Conservation (phyloP, 2,113 vertebrate genomes). For the Chaenogobius annularis region DNA sequence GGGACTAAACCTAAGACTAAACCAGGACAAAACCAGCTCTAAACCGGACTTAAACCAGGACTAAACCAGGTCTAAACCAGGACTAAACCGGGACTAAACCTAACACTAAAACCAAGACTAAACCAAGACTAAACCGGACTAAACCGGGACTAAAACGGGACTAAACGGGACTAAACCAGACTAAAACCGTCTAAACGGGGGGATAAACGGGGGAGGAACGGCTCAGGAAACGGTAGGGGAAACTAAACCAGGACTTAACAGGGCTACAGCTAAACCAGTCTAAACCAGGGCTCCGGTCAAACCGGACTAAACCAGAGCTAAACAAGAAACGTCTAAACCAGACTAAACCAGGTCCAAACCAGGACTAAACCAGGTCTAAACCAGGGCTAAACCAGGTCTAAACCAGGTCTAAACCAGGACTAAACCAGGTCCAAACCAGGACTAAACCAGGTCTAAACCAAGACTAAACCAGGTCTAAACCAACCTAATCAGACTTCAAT, state of each 20-base stretch:
- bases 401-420: not conserved
- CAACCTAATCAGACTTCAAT: not conserved
- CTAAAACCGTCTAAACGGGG: too few relatives aligned
- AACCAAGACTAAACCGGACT: too few relatives aligned
- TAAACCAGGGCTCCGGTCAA: too few relatives aligned
- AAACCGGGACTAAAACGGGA: not conserved
- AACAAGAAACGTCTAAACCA: too few relatives aligned
- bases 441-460: not conserved
- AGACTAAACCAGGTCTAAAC: not conserved
- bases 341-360: too few relatives aligned
- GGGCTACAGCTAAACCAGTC: not conserved
- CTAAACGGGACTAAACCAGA: not conserved
- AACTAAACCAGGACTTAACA: not conserved
- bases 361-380: too few relatives aligned
- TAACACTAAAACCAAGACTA: too few relatives aligned
- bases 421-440: not conserved
- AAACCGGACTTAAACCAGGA: not conserved
- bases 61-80: not conserved
- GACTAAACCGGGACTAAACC: not conserved
- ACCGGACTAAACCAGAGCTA: too few relatives aligned
- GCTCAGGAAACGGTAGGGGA: too few relatives aligned
- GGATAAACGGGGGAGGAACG: too few relatives aligned
- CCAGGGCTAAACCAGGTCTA: not conserved
- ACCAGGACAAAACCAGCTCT: too few relatives aligned
- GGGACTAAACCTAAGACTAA: too few relatives aligned